These are phyloP conservation scores for Thamnaconus septentrionalis DNA, from an alignment of 2,113 vertebrate species.

Conservation along the genomic window DNA sequence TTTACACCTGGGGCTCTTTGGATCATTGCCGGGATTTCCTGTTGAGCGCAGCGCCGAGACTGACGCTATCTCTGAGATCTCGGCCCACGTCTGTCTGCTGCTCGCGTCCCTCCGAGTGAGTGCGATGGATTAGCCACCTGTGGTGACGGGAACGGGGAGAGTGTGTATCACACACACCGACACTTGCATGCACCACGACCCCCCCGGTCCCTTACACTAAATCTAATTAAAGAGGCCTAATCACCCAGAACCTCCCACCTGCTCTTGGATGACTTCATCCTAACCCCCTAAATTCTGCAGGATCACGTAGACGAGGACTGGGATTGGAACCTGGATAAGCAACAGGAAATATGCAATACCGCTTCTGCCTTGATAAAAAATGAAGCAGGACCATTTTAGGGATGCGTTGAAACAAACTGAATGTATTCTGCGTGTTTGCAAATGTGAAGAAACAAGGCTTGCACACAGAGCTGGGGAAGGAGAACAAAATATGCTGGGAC, in stretches of 20 bases:
- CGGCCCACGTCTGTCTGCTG: slow-evolving; percentile 47
- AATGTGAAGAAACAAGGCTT: too few relatives aligned
- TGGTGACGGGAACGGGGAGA: slow-evolving; percentile 31
- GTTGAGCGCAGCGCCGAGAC: slow-evolving; percentile 45
- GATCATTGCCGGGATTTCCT: slow-evolving; percentile 43
- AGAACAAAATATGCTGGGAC: background rate
- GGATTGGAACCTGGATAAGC: background rate
- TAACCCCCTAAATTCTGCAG: slow-evolving; percentile 12
- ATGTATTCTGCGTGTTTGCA: too few relatives aligned
- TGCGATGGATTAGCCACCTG: slow-evolving; percentile 69
- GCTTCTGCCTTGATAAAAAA: background rate
- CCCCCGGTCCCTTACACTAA: slow-evolving; percentile 45
- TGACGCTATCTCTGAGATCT: slow-evolving; percentile 51
- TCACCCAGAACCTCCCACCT: slow-evolving; percentile 40
- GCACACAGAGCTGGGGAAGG: slow-evolving; percentile 25
- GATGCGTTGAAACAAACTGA: too few relatives aligned
- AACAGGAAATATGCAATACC: background rate
- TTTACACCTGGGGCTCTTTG: slow-evolving; percentile 42
- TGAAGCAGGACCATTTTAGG: background rate
- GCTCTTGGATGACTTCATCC: slow-evolving; percentile 55
- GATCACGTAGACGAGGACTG: slow-evolving; percentile 3
- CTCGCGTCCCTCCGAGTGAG: slow-evolving; percentile 28
- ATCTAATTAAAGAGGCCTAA: slow-evolving; percentile 61
- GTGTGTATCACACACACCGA: background rate
- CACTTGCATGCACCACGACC: slow-evolving; percentile 24